A percentile compares a stretch with the other conserved stretches of the same genome.
phyloP scores from a whole-genome alignment of 1,140 invertebrate genomes.

The Episyrphus balteatus region DNA sequence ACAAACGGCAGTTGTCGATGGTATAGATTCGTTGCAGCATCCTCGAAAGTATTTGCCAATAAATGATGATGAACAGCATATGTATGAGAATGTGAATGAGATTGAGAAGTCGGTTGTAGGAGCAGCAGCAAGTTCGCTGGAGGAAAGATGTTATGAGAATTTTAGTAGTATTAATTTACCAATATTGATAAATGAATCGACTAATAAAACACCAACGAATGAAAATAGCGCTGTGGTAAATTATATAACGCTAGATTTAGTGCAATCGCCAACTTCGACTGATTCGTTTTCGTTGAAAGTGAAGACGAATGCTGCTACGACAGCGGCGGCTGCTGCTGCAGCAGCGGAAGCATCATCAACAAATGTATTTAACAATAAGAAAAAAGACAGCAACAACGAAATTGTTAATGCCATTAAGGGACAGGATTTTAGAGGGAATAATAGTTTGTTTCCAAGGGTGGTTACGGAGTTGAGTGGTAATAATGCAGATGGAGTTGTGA shows the following conservation, averaged over 20 bases:
- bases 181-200: background rate
- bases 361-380: too few relatives aligned
- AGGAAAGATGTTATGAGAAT: slow-evolving; percentile 29
- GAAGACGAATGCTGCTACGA: too few relatives aligned
- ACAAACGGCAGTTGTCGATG: background rate
- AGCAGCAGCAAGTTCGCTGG: slow-evolving; percentile 4
- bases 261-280: background rate
- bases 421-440: too few relatives aligned
- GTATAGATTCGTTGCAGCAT: too few relatives aligned
- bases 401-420: too few relatives aligned
- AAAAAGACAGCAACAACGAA: too few relatives aligned
- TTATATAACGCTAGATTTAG: background rate
- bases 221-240: background rate
- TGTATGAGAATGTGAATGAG: slow-evolving; percentile 20
- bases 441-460: too few relatives aligned
- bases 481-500: too few relatives aligned
- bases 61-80: slow-evolving; percentile 13
- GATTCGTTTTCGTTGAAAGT: too few relatives aligned
- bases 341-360: too few relatives aligned
- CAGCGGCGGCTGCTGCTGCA: too few relatives aligned
- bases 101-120: slow-evolving; percentile 12
- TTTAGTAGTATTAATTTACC: slow-evolving; percentile 21
- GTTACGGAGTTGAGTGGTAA: too few relatives aligned
- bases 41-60: background rate
- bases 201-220: background rate